These are phyloP conservation scores for Perizoma flavofasciatum DNA, from an alignment of 2,888 invertebrate species.

Conservation along the genomic window DNA sequence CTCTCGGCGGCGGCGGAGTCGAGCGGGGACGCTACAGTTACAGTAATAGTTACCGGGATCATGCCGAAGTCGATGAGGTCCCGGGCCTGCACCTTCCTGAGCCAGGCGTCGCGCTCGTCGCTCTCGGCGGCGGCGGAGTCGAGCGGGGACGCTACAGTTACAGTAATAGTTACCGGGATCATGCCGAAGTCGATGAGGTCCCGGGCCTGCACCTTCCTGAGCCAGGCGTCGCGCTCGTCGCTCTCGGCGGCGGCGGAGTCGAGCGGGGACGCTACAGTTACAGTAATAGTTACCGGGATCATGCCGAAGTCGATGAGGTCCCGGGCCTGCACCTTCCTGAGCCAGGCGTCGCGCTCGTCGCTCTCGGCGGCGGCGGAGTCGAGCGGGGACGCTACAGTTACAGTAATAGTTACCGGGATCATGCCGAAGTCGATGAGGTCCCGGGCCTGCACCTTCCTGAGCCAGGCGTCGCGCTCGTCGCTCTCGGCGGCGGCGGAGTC, in stretches of 20 bases:
- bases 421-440: conserved; percentile 99
- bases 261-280: conserved; percentile 72
- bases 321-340: conserved; percentile 95
- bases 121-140: conserved; percentile 92
- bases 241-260: conserved; percentile 92
- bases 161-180: conserved; percentile 88
- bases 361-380: conserved; percentile 92
- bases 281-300: conserved; percentile 88
- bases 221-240: conserved; percentile 91
- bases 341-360: conserved; percentile 91
- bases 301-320: conserved; percentile 99
- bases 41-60: conserved; percentile 88
- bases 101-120: conserved; percentile 91
- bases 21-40: conserved; percentile 72
- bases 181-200: conserved; percentile 99
- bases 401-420: conserved; percentile 88
- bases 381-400: conserved; percentile 72
- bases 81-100: conserved; percentile 95
- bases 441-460: conserved; percentile 95
- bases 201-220: conserved; percentile 95
- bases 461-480: conserved; percentile 91
- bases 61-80: conserved; percentile 99
- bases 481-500: conserved; percentile 92
- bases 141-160: conserved; percentile 72
- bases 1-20: conserved; percentile 92